Evolutionary conservation across 2,113 vertebrate species (phyloP).

Genomic region (Rhadina sibilatrix): DNA sequence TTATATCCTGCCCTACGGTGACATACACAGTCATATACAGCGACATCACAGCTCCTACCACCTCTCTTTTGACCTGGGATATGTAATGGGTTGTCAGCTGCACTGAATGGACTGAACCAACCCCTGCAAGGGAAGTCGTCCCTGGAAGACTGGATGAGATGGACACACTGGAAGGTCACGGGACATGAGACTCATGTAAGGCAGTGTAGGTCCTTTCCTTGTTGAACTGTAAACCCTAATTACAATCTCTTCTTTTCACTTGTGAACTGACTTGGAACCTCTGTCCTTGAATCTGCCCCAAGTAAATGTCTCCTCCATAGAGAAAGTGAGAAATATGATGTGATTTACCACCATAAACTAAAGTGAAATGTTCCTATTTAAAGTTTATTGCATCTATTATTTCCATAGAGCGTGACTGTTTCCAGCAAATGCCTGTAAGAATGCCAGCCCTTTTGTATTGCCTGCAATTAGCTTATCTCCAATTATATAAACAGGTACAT

Average conservation of each 20-base stretch:
- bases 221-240: neutral
- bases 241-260: neutral
- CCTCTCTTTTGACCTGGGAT: neutral
- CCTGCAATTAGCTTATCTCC: constrained; percentile 69
- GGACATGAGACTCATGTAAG: neutral
- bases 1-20: neutral
- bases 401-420: neutral
- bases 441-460: constrained; percentile 64
- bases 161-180: neutral
- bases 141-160: neutral
- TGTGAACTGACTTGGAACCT: neutral
- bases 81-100: neutral
- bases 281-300: neutral
- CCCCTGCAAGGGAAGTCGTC: neutral
- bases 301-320: neutral
- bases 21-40: neutral
- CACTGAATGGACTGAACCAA: neutral
- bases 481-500: constrained; percentile 65
- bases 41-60: neutral
- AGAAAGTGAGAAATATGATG: neutral
- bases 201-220: neutral
- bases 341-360: neutral
- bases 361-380: neutral
- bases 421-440: constrained; percentile 36
- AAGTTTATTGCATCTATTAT: constrained; percentile 19